phyloP scores from a whole-genome alignment of 2,888 invertebrate species.

The Argyresthia goedartella region DNA sequence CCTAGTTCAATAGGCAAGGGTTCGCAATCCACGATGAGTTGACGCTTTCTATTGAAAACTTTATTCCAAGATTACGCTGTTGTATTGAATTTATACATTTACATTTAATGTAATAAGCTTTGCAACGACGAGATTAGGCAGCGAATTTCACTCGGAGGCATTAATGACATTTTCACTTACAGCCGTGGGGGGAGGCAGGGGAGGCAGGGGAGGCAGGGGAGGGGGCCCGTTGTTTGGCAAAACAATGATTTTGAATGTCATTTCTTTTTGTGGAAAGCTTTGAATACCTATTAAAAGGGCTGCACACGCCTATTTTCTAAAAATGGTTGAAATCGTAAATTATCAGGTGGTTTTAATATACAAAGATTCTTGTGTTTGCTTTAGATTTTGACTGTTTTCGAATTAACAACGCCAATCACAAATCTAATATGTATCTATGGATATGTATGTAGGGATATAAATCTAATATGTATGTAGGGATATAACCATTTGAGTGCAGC shows the following conservation, averaged over 20 bases:
- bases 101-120: slow-evolving; percentile 62
- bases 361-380: too few species aligned
- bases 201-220: slow-evolving; percentile 9
- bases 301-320: too few species aligned
- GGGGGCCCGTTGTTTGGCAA: slow-evolving; percentile 40
- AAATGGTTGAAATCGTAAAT: too few species aligned
- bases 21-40: slow-evolving; percentile 64
- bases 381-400: too few species aligned
- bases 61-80: slow-evolving; percentile 68
- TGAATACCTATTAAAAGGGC: too few species aligned
- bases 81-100: slow-evolving; percentile 32
- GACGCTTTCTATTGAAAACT: slow-evolving; percentile 67
- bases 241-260: slow-evolving; percentile 69
- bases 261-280: slow-evolving; percentile 19
- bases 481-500: too few species aligned
- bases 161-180: slow-evolving; percentile 68
- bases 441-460: too few species aligned
- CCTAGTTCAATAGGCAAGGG: slow-evolving; percentile 61
- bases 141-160: slow-evolving; percentile 64
- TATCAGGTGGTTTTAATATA: too few species aligned
- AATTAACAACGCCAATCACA: too few species aligned
- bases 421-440: too few species aligned
- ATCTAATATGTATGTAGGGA: too few species aligned
- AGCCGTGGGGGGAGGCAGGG: slow-evolving; percentile 23
- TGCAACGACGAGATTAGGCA: slow-evolving; percentile 68